Percentiles rank a stretch among this genome's conserved stretches.
Evolutionary conservation across 1,140 invertebrate species (phyloP).

Genomic region (Drosophila pandora): DNA sequence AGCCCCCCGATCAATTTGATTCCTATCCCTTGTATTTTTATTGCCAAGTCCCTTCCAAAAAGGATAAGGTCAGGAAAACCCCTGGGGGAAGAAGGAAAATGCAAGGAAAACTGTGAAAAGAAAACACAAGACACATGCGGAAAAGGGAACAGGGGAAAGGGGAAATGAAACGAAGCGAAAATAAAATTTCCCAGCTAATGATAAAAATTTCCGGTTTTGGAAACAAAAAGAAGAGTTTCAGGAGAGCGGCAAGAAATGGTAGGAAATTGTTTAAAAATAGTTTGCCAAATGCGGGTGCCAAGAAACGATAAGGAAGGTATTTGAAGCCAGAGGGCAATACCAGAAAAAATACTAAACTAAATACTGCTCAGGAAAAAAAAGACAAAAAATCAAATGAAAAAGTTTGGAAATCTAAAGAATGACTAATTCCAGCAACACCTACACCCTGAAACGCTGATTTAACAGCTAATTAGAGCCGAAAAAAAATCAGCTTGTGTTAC

Average conservation of each 20-base stretch:
- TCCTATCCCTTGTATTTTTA: neutral
- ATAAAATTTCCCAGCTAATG: slow-evolving; percentile 77
- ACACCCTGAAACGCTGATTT: slow-evolving; percentile 25
- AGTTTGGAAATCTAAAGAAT: slow-evolving; percentile 11
- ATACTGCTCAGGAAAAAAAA: neutral
- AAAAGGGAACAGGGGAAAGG: neutral
- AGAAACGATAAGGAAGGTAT: slow-evolving; percentile 23
- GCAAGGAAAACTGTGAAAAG: no score
- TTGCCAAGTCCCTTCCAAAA: slow-evolving; percentile 13
- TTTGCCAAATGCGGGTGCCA: neutral
- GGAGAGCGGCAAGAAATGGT: slow-evolving; percentile 1
- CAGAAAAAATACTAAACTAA: no score
- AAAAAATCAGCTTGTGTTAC: slow-evolving; percentile 20
- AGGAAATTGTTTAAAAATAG: neutral
- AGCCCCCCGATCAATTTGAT: no score
- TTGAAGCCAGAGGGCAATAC: neutral
- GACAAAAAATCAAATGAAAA: slow-evolving; percentile 26
- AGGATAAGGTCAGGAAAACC: slow-evolving; percentile 9
- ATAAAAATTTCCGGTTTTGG: slow-evolving; percentile 69
- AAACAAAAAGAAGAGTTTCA: neutral
- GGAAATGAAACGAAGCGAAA: slow-evolving; percentile 67
- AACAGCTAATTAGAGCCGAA: slow-evolving; percentile 33
- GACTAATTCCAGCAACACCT: slow-evolving; percentile 13
- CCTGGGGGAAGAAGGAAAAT: slow-evolving; percentile 12
- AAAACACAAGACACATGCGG: no score